Conservation (phyloP, 1,140 invertebrate species). For the Dendroctonus valens region DNA sequence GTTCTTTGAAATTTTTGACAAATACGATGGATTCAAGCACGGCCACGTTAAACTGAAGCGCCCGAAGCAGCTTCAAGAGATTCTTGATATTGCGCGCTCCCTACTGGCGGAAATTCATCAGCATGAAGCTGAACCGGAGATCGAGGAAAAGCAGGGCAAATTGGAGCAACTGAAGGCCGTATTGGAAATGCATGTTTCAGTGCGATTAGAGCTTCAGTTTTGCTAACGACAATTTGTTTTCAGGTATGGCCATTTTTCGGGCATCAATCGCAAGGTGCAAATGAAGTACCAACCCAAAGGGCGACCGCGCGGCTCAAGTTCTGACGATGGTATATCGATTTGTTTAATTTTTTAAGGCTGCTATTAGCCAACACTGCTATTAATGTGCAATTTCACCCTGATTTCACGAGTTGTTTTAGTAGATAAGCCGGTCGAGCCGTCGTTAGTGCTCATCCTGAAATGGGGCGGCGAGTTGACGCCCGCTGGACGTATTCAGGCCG, state of each 20-base stretch:
- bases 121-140: conserved; percentile 79
- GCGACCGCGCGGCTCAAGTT: conserved; percentile 86
- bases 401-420: conserved; percentile 44
- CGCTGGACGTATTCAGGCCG: conserved; percentile 93
- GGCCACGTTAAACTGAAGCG: conserved; percentile 97
- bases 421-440: conserved; percentile 83
- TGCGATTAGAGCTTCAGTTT: background rate
- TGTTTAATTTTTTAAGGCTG: conserved; percentile 2
- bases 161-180: conserved; percentile 97
- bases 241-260: conserved; percentile 99
- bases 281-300: conserved; percentile 98
- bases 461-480: conserved; percentile 99
- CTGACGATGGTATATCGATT: conserved; percentile 80
- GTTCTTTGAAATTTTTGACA: conserved; percentile 98
- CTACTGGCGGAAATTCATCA: conserved; percentile 86
- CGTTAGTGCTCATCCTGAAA: conserved; percentile 93
- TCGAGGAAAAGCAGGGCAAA: conserved; percentile 97
- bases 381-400: background rate
- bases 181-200: conserved; percentile 87
- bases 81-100: conserved; percentile 90
- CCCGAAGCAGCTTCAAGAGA: conserved; percentile 96
- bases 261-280: conserved; percentile 99
- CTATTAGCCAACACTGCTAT: background rate
- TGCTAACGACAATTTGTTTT: conserved; percentile 15
- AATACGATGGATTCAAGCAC: conserved; percentile 93